phyloP scores from a whole-genome alignment of 2,797 vertebrate species.

The Eospalax fontanierii region DNA sequence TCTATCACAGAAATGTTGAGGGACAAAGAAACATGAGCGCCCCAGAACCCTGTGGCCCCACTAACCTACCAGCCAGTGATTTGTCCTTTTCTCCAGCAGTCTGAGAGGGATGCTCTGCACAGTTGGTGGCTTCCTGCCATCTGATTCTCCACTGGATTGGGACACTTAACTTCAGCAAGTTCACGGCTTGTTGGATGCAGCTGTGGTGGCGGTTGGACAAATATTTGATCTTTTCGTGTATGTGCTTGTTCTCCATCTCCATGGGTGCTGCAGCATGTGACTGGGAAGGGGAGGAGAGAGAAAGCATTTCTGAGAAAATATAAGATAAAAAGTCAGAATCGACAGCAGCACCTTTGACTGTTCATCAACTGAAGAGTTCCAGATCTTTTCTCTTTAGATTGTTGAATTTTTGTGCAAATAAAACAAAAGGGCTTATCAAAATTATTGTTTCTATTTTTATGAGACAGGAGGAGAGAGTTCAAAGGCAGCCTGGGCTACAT shows the following conservation, averaged over 20 bases:
- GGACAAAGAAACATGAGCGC: slow-evolving; percentile 75
- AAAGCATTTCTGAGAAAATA: rapidly evolving
- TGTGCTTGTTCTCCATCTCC: neutral
- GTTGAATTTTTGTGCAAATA: neutral
- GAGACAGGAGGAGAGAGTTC: neutral
- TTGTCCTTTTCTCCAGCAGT: slow-evolving; percentile 58
- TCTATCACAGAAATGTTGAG: slow-evolving; percentile 63
- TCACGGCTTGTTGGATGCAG: rapidly evolving
- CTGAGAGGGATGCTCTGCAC: neutral
- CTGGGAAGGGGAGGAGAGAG: rapidly evolving
- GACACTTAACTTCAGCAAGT: rapidly evolving
- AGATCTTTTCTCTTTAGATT: neutral
- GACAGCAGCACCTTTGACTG: too few relatives aligned
- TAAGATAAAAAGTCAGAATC: neutral
- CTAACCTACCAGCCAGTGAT: neutral
- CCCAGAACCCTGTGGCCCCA: neutral
- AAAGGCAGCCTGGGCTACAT: neutral
- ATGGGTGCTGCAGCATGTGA: too few relatives aligned
- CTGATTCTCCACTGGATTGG: neutral
- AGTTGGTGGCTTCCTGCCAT: slow-evolving; percentile 9
- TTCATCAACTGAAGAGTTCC: neutral
- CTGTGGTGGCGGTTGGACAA: rapidly evolving
- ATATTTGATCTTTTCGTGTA: neutral
- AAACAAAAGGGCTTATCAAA: neutral
- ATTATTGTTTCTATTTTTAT: neutral